phyloP scores from a whole-genome alignment of 1,140 invertebrate species.

The Druon quercuslanigerum region DNA sequence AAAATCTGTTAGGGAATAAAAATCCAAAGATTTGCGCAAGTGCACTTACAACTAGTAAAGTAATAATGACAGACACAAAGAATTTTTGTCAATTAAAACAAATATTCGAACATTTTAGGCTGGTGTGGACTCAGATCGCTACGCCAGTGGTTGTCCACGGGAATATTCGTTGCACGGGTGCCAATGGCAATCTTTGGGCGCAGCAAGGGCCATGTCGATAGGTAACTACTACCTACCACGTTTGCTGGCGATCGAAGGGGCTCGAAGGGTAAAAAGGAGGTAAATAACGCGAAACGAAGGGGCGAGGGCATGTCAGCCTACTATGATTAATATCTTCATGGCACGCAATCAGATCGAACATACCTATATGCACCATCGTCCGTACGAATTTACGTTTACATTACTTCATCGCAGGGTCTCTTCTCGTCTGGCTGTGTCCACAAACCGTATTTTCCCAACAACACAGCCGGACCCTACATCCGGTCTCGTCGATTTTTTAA shows the following conservation, averaged over 20 bases:
- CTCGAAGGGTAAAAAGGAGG: conserved; percentile 58
- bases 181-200: conserved; percentile 36
- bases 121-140: background rate
- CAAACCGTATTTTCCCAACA: conserved; percentile 8
- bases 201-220: conserved; percentile 35
- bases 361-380: conserved; percentile 38
- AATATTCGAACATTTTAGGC: background rate
- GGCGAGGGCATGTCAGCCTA: conserved; percentile 68
- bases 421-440: background rate
- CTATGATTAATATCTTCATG: conserved; percentile 72
- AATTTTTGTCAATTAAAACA: background rate
- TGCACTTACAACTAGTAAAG: no score
- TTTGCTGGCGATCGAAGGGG: conserved; percentile 47
- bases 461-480: background rate
- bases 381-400: conserved; percentile 21
- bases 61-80: no score
- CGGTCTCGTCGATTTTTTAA: conserved; percentile 12
- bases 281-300: conserved; percentile 66
- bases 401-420: background rate
- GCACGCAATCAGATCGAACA: conserved; percentile 72
- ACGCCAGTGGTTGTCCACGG: background rate
- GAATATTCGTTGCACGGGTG: background rate
- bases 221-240: conserved; percentile 46
- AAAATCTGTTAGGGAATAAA: no score
- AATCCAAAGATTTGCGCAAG: no score